These are phyloP conservation scores for Chalcosyrphus nemorum DNA, from an alignment of 2,888 invertebrate genomes.

Conservation along the genomic window DNA sequence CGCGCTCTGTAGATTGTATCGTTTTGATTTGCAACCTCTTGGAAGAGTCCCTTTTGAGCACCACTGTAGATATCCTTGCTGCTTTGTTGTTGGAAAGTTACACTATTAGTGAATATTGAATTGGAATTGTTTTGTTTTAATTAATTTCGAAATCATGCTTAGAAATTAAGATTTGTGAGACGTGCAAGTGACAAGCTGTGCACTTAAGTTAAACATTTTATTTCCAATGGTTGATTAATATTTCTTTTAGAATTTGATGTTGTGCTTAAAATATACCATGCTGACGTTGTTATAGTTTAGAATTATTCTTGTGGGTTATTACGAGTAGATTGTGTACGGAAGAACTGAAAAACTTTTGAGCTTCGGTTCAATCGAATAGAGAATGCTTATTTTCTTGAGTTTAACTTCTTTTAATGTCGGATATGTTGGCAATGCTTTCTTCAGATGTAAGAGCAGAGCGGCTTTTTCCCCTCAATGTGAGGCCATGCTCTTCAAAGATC, in stretches of 20 bases:
- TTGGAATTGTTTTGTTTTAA: slow-evolving; percentile 5
- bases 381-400: no score
- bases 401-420: no score
- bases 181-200: slow-evolving; percentile 5
- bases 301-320: background rate
- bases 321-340: background rate
- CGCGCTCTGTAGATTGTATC: slow-evolving; percentile 77
- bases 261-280: background rate
- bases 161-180: background rate
- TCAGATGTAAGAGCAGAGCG: no score
- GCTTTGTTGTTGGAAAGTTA: slow-evolving; percentile 58
- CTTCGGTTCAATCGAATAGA: background rate
- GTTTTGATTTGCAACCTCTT: slow-evolving; percentile 75
- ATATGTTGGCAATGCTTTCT: no score
- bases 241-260: background rate
- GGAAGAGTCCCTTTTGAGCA: slow-evolving; percentile 79
- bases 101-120: slow-evolving; percentile 52
- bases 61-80: slow-evolving; percentile 85
- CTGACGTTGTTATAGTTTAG: background rate
- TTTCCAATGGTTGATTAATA: background rate
- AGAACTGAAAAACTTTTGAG: slow-evolving; percentile 18
- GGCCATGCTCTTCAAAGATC: no score
- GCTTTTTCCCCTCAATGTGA: no score
- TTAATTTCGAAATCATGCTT: slow-evolving; percentile 9
- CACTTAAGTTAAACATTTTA: background rate